Evolutionary conservation across 2,888 invertebrate species (phyloP), one percentile per base, ranked within the genome.

Genomic region (Onchidella celtica): DNA sequence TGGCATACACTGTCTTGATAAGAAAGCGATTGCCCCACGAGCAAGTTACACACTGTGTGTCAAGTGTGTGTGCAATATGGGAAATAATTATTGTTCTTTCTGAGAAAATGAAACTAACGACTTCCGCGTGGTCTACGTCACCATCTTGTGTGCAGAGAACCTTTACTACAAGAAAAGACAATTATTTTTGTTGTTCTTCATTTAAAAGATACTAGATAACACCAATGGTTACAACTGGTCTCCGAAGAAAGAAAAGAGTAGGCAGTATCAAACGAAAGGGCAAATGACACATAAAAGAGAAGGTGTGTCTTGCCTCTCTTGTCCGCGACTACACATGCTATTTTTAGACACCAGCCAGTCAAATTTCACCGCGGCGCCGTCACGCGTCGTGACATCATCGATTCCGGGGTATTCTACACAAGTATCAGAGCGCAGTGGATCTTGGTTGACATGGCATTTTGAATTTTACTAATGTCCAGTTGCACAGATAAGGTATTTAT

Each of bases 331-430:
- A 61, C 73, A 6, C 36, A 72, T 4, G n/a, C 47, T 65, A 76
- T 65, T 66, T 47, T 47, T 76, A 65, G 65, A 40, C 29, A 40
- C 9, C 24, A 17, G 47, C 17, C 17, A 6, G 27, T 24, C 40
- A n/a, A 40, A 29, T 47, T 38, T 29, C 47, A 17, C 32, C 65
- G 47, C 65, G 63, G 63, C 76, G 76, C 66, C 76, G 47, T 76
- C 76, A 76, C 55, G 76, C 66, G 27, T 76, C 38, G 36, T 78
- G 78, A 78, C 78, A 70, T 78, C 70, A 61, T 4, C 4, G n/a
- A 29, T 78, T 69, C 40, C 2, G 57, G 78, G 69, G 40, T 61
- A 38, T n/a, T 11, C 14, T 70, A 78, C 78, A 61, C 78, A 69
- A 57, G 47, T 61, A 70, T 34, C 27, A 34, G 40, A 70, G 61